Percentiles rank a stretch among this genome's conserved stretches.
Conservation (phyloP, 2,888 invertebrate species). For the Eucera pruinosa region DNA sequence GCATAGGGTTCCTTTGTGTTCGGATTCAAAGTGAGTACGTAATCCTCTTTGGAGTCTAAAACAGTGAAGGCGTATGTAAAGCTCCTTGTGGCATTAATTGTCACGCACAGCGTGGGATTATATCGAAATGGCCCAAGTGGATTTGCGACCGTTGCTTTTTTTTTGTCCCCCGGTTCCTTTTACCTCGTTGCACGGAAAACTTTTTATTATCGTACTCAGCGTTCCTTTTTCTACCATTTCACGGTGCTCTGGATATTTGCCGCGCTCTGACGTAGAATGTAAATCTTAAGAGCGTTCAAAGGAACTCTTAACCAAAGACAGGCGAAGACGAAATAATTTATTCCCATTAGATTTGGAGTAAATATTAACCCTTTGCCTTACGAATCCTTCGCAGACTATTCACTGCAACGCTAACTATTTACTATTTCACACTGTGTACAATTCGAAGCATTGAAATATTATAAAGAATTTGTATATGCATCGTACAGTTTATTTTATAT, state of each 20-base stretch:
- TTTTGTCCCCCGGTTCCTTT: background rate
- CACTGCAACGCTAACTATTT: no score
- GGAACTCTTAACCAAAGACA: background rate
- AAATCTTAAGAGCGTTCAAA: background rate
- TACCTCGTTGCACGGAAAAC: background rate
- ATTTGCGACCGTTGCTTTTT: conserved; percentile 1
- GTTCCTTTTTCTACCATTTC: background rate
- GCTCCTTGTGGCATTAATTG: conserved; percentile 60
- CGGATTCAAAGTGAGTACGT: conserved; percentile 1
- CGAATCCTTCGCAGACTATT: no score
- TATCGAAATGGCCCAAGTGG: conserved; percentile 14
- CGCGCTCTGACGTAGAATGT: background rate
- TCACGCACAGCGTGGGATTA: conserved; percentile 46
- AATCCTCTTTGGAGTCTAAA: conserved; percentile 52
- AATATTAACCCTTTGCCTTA: no score
- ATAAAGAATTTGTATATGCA: no score
- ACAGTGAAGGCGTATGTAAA: conserved; percentile 33
- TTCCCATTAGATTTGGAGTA: no score
- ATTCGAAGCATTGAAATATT: no score
- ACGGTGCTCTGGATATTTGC: background rate
- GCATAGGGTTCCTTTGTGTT: conserved; percentile 21
- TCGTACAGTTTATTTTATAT: no score
- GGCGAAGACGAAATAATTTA: no score
- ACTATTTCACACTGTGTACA: no score
- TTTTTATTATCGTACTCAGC: conserved; percentile 20